Base-by-base conservation (phyloP, 2,888 invertebrate species). In the Tiphia femorata region DNA sequence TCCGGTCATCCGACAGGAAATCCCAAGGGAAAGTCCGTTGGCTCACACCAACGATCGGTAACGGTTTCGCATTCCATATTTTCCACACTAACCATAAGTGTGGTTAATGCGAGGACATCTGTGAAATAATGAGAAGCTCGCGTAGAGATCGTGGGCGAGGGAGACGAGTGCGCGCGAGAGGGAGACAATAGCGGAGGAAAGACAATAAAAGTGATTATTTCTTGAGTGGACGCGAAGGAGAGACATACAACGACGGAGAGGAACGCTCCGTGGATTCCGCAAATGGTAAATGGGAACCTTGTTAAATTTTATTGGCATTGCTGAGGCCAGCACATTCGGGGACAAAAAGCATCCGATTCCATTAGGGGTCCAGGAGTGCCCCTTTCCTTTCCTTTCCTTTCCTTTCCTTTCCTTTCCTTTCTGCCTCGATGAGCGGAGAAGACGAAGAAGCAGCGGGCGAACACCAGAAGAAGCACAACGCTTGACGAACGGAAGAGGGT, bases 281-380 rank as follows among this genome's bases (percentile, higher is more conserved):
- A 77, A 78, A 77, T 77, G 76, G 76, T 75, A 77, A 77, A 77
- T 74, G 73, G 65, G 64, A 71, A 67, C 60, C 77, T 78, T 77
- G 77, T 79, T 78, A 77, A 79, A 78, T 79, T 78, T 77, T 77
- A 78, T 77, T 76, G 76, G 69, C 71, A 64, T 65, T 65, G 65
- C 60, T 58, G 67, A 64, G n/a, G 58, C 53, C 44, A 52, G 67
- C 60, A 62, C 62, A 70, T 73, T 76, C 72, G 70, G 63, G n/a
- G 59, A 65, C 64, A 75, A 75, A 68, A 70, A 71, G 61, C 59
- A 30, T 52, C 60, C 70, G 70, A 73, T 75, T 76, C 70, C 75
- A 74, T 75, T 72, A 72, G 67, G 58, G 38, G 40, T 33, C 49
- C 33, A 54, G 47, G 42, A 58, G 59, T 64, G 46, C 43, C 54